Percentiles rank a stretch among this genome's conserved stretches.
Evolutionary conservation across 2,797 vertebrate species (phyloP).

Genomic region (Ceryle rudis): DNA sequence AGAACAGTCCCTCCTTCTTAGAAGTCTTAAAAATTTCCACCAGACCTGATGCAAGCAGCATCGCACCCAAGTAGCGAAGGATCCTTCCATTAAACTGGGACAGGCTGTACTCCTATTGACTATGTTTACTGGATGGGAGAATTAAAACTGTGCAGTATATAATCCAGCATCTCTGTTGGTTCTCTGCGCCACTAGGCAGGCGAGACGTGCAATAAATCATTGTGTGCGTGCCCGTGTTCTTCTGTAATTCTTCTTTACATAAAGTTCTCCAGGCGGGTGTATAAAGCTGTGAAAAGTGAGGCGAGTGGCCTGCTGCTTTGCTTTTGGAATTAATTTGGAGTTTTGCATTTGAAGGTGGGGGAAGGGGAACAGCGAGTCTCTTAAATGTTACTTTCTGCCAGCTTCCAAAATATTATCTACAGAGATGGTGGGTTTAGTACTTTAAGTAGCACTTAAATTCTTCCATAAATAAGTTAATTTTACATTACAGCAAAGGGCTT

Average conservation of each 20-base stretch:
- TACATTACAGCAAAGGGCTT: slow-evolving; percentile 44
- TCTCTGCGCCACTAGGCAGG: background rate
- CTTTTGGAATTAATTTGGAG: background rate
- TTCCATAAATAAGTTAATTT: slow-evolving; percentile 71
- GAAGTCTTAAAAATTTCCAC: background rate
- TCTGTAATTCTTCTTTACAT: background rate
- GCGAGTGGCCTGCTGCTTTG: background rate
- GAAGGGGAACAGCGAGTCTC: background rate
- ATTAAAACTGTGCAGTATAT: background rate
- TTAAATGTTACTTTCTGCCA: background rate
- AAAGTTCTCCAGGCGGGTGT: background rate
- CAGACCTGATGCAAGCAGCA: background rate
- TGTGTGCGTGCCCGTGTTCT: background rate
- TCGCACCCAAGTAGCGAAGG: background rate
- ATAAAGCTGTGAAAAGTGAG: background rate
- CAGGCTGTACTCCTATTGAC: slow-evolving; percentile 8
- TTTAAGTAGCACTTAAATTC: slow-evolving; percentile 50
- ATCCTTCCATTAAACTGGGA: background rate
- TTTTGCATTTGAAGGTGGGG: background rate
- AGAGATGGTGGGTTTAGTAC: slow-evolving; percentile 13
- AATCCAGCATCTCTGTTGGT: background rate
- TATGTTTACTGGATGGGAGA: background rate
- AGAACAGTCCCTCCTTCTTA: background rate
- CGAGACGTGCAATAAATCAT: background rate
- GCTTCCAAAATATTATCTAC: slow-evolving; percentile 9